Percentiles rank a stretch among this genome's conserved stretches.
phyloP scores from a whole-genome alignment of 1,140 invertebrate genomes.

The Drosophila sp. region DNA sequence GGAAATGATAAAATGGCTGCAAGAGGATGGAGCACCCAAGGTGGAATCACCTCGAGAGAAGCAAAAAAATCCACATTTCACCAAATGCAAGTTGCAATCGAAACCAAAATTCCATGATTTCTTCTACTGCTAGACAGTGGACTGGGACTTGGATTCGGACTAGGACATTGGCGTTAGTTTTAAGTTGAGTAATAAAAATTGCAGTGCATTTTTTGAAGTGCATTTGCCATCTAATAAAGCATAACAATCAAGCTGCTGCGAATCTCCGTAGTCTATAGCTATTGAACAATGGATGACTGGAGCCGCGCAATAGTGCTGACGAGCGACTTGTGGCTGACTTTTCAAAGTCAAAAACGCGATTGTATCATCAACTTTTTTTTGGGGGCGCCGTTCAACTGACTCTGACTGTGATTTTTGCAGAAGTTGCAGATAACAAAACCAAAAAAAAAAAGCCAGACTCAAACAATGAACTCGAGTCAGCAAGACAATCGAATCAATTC shows the following conservation, averaged over 20 bases:
- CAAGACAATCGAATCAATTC: conserved; percentile 82
- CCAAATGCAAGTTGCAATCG: conserved; percentile 28
- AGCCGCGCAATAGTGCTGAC: conserved; percentile 12
- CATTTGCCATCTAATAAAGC: conserved; percentile 62
- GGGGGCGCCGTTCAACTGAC: conserved; percentile 51
- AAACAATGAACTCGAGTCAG: conserved; percentile 48
- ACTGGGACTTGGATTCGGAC: too few species aligned
- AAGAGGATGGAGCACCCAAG: neutral
- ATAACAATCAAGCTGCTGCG: conserved; percentile 59
- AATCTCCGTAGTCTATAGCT: conserved; percentile 18
- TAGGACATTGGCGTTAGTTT: neutral
- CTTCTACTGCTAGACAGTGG: conserved; percentile 48
- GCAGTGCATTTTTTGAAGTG: conserved; percentile 62
- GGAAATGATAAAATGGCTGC: conserved; percentile 51
- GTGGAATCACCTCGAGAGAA: conserved; percentile 2
- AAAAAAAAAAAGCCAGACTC: conserved; percentile 6
- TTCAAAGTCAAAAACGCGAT: conserved; percentile 81
- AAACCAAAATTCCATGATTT: conserved; percentile 52
- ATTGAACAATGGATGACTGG: conserved; percentile 72
- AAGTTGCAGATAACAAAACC: conserved; percentile 58
- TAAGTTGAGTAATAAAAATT: conserved; percentile 52
- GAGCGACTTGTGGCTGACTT: conserved; percentile 60
- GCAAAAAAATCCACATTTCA: conserved; percentile 25
- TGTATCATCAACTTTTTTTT: conserved; percentile 68
- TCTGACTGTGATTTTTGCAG: conserved; percentile 61